Percentiles rank a stretch among this genome's conserved stretches.
phyloP scores from a whole-genome alignment of 2,797 vertebrate species.

The Lagorchestes hirsutus region DNA sequence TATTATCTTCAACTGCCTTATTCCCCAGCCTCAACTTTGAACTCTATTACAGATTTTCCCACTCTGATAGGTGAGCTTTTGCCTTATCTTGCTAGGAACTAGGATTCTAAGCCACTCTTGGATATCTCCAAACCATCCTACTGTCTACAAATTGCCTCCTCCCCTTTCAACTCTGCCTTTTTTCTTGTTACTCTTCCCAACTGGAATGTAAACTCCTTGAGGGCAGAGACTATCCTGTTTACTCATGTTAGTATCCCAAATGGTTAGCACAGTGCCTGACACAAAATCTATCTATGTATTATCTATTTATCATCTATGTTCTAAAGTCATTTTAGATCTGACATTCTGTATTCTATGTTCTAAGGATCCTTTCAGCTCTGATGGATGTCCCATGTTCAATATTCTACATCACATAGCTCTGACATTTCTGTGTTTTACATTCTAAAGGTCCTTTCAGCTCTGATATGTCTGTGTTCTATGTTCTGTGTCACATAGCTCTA shows the following conservation, averaged over 20 bases:
- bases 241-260: background rate
- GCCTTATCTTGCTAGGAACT: background rate
- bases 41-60: background rate
- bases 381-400: too few species aligned
- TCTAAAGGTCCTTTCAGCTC: background rate
- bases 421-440: too few species aligned
- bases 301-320: background rate
- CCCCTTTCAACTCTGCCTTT: background rate
- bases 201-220: background rate
- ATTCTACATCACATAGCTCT: too few species aligned
- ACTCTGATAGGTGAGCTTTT: background rate
- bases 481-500: too few species aligned
- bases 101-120: background rate
- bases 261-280: background rate
- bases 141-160: background rate
- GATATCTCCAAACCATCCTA: background rate
- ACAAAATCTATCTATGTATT: background rate
- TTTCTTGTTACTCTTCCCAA: background rate
- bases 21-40: background rate
- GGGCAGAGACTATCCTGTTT: background rate
- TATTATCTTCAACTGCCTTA: background rate
- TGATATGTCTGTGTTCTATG: background rate
- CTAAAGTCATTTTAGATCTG: background rate
- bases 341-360: background rate
- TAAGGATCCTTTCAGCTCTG: too few species aligned